Conservation (phyloP, 2,888 invertebrate genomes). For the Lasioglossum villosulum region DNA sequence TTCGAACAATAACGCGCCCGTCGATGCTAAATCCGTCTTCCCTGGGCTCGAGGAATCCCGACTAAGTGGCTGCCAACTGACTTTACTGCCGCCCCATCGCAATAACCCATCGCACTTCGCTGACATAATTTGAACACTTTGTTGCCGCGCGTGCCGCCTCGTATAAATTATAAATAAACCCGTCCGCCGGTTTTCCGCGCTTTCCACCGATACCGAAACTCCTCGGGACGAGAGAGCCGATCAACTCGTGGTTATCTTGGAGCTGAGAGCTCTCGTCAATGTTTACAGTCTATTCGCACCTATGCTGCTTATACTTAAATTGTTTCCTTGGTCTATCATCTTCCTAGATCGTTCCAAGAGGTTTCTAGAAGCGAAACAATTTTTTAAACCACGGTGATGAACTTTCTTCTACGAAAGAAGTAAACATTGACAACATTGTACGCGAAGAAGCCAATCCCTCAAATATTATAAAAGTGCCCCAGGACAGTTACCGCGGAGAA, state of each 20-base stretch:
- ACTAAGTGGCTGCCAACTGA: conserved; percentile 62
- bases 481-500: too few species aligned
- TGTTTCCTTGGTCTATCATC: not conserved
- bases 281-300: not conserved
- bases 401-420: too few species aligned
- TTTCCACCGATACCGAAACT: not conserved
- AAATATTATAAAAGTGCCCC: too few species aligned
- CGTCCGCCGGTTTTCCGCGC: not conserved
- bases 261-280: not conserved
- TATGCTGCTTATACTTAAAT: not conserved
- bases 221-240: too few species aligned
- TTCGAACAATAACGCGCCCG: conserved; percentile 43
- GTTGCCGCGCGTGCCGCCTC: conserved; percentile 40
- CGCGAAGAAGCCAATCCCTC: too few species aligned
- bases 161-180: conserved; percentile 64
- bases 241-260: not conserved
- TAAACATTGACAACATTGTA: too few species aligned
- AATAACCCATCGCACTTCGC: conserved; percentile 46
- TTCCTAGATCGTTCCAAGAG: not conserved
- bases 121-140: conserved; percentile 64
- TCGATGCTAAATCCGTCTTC: conserved; percentile 55
- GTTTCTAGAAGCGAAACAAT: too few species aligned
- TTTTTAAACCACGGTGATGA: too few species aligned
- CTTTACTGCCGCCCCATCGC: conserved; percentile 59
- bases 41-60: conserved; percentile 13